Evolutionary conservation across 2,888 invertebrate genomes (phyloP), one percentile per base, ranked within the genome.

Genomic region (Drosophila vallismaia): DNA sequence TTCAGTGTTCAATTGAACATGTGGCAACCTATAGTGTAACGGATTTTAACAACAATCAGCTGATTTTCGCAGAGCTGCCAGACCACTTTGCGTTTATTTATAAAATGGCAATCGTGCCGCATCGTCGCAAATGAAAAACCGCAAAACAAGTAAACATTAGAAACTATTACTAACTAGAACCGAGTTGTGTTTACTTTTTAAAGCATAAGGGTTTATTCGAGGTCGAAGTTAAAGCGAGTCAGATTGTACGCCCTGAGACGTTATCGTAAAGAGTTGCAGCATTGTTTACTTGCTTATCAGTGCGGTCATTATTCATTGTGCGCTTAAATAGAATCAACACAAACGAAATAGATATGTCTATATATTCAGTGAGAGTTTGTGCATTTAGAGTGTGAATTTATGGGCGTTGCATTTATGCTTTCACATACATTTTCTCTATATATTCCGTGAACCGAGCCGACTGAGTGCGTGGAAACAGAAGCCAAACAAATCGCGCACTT

Each of bases 241-340:
- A n/a, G 14, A 8, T 4, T 10, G 29, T 38, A 7, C 26, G n/a
- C 31, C n/a, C 2, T 42, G 4, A 19, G 14, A 19, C 36, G 33
- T 60, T 62, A 62, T 62, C 60, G 40, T 29, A 5, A 6, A 40
- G 10, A 19, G 31, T 33, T 9, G n/a, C 26, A 14, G 57, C 57
- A 33, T 64, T 46, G 63, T 60, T 62, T 52, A 52, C 26, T 36
- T 9, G 38, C 64, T 64, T 64, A 64, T 64, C 64, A 64, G 49
- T 19, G 9, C 36, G 10, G n/a, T 24, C 51, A 50, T 60, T 60
- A 60, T 64, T 51, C 29, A 51, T 45, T 46, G 24, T 24, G 50
- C 29, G 50, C 19, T 45, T 60, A 46, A 60, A 52, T 46, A 31
- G 51, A 63, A 42, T 53, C 57, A 31, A 42, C 49, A 10, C 12